A percentile compares a stretch with the other conserved stretches of the same genome.
These are phyloP conservation scores for Cacajao melanocephalus DNA, from an alignment of 2,797 vertebrate species.

Conservation along the genomic window DNA sequence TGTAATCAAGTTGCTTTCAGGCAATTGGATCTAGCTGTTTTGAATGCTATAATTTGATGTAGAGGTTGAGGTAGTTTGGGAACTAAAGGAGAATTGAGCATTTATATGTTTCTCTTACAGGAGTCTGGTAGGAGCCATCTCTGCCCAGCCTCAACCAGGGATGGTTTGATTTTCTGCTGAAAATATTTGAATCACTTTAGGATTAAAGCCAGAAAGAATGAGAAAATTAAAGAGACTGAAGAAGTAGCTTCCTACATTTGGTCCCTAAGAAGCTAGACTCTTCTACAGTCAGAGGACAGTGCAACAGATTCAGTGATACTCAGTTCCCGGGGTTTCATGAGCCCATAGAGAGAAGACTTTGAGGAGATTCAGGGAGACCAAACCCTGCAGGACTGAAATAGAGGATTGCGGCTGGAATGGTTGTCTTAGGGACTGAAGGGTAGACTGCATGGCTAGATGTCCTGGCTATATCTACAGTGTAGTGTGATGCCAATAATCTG, in stretches of 20 bases:
- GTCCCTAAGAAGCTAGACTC: neutral
- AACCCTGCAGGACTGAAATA: neutral
- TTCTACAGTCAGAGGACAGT: neutral
- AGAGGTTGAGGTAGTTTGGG: neutral
- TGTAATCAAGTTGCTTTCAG: neutral
- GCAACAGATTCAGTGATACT: neutral
- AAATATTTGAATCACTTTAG: conserved; percentile 18
- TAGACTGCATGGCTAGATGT: neutral
- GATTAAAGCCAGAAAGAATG: neutral
- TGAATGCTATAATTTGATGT: neutral
- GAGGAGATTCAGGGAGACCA: neutral
- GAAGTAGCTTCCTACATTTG: neutral
- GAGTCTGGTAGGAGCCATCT: neutral
- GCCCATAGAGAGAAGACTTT: neutral
- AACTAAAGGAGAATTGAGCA: neutral
- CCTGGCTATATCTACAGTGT: neutral
- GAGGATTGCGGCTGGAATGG: neutral
- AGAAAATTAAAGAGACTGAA: neutral
- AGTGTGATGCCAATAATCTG: neutral
- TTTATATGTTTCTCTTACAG: neutral
- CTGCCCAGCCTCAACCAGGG: neutral
- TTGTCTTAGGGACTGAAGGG: neutral
- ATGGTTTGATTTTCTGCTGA: conserved; percentile 7
- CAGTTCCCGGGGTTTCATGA: neutral
- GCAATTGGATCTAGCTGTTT: neutral